Percentiles rank a stretch among this genome's conserved stretches.
Evolutionary conservation across 2,888 invertebrate genomes (phyloP).

Genomic region (Dione vanillae): DNA sequence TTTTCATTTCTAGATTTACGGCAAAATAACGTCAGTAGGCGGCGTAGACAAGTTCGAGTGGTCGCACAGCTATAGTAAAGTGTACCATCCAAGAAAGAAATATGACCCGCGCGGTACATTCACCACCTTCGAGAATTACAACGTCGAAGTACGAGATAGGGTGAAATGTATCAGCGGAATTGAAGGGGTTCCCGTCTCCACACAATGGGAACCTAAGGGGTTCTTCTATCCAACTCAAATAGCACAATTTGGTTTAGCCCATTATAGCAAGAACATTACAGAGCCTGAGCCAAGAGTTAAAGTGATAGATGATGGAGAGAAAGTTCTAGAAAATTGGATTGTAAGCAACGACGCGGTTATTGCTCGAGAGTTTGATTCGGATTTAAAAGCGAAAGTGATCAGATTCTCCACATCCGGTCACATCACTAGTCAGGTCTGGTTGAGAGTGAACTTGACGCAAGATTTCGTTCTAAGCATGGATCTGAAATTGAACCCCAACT

Average conservation of each 20-base stretch:
- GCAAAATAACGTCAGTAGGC: slow-evolving; percentile 89
- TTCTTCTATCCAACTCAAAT: slow-evolving; percentile 99
- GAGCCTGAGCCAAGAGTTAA: slow-evolving; percentile 91
- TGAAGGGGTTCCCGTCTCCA: slow-evolving; percentile 97
- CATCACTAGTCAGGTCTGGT: slow-evolving; percentile 87
- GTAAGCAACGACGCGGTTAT: slow-evolving; percentile 88
- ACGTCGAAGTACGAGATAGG: slow-evolving; percentile 97
- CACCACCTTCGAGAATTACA: slow-evolving; percentile 98
- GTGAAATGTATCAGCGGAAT: slow-evolving; percentile 98
- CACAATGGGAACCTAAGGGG: slow-evolving; percentile 97
- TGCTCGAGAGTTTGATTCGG: slow-evolving; percentile 85
- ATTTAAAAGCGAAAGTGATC: slow-evolving; percentile 85
- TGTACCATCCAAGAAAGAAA: slow-evolving; percentile 93
- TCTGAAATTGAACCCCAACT: slow-evolving; percentile 89
- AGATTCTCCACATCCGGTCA: slow-evolving; percentile 90
- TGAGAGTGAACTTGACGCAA: slow-evolving; percentile 80
- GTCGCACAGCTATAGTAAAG: slow-evolving; percentile 96
- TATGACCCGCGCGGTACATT: slow-evolving; percentile 96
- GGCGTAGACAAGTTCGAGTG: slow-evolving; percentile 95
- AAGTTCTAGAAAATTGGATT: slow-evolving; percentile 87
- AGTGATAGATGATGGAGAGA: slow-evolving; percentile 90
- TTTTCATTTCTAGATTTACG: slow-evolving; percentile 88
- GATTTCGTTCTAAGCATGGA: slow-evolving; percentile 92
- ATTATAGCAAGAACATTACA: slow-evolving; percentile 97
- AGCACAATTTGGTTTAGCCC: slow-evolving; percentile 98